Conservation (phyloP, 2,113 vertebrate genomes). For the Prunella himalayana region DNA sequence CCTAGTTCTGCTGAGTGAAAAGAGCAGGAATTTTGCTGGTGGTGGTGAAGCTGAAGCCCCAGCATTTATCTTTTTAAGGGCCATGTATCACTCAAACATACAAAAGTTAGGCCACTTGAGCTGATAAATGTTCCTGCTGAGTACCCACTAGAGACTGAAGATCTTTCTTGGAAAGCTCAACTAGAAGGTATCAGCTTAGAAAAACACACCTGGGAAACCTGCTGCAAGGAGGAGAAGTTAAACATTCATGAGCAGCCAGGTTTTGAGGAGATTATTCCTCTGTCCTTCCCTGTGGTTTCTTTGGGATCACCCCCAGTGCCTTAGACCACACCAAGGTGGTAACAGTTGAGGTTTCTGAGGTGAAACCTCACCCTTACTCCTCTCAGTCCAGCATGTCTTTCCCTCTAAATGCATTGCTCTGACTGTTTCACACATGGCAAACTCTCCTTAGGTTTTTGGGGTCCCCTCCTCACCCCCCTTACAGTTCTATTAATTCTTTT, state of each 20-base stretch:
- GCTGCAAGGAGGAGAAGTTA: not conserved
- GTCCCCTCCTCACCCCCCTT: not conserved
- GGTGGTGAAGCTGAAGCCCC: not conserved
- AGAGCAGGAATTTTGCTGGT: not conserved
- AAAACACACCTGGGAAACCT: not conserved
- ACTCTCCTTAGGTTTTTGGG: not conserved
- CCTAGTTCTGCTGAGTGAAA: not conserved
- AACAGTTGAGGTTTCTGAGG: not conserved
- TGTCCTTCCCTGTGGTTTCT: not conserved
- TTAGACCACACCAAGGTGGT: not conserved
- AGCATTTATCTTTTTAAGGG: not conserved
- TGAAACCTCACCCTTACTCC: not conserved
- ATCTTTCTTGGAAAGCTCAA: not conserved
- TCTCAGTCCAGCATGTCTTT: not conserved
- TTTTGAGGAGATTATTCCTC: not conserved
- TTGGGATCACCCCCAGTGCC: no score
- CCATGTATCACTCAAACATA: not conserved
- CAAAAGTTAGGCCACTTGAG: not conserved
- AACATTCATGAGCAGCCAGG: fast-evolving
- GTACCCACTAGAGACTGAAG: not conserved
- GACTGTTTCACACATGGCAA: not conserved
- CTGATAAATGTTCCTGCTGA: not conserved
- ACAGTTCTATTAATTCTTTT: not conserved
- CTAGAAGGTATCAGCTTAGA: not conserved
- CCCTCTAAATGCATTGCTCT: not conserved